A percentile compares a stretch with the other conserved stretches of the same genome.
phyloP scores from a whole-genome alignment of 2,113 vertebrate species.

The Pterocles burchelli region DNA sequence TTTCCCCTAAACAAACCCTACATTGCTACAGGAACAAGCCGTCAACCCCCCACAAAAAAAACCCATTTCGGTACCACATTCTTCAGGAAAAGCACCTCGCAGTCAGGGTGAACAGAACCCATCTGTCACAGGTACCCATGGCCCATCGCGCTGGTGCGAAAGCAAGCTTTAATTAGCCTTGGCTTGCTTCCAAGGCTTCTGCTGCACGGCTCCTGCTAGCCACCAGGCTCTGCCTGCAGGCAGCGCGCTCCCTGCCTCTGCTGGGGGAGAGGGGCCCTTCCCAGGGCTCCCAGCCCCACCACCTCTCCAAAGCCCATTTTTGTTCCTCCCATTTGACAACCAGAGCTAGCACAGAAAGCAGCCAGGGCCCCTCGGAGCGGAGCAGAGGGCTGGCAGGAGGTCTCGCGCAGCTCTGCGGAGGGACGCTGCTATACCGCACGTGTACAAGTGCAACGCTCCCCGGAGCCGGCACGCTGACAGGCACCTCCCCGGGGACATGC shows the following conservation, averaged over 20 bases:
- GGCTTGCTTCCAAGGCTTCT: conserved; percentile 33
- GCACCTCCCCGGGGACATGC: not conserved
- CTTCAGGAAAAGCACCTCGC: not conserved
- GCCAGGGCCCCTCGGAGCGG: not conserved
- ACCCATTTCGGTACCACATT: not conserved
- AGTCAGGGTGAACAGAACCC: not conserved
- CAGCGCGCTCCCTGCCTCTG: not conserved
- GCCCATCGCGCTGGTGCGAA: accelerated
- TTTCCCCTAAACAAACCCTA: not conserved
- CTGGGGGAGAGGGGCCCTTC: not conserved
- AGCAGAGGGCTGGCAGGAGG: not conserved
- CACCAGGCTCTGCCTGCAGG: not conserved
- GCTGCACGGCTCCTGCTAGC: not conserved
- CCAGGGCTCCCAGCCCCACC: accelerated
- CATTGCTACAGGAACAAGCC: not conserved
- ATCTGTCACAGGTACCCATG: conserved; percentile 33
- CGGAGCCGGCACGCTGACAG: accelerated
- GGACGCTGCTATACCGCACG: not conserved
- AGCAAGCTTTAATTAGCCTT: conserved; percentile 11
- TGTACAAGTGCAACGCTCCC: not conserved
- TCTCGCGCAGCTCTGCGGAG: not conserved
- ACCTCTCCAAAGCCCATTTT: not conserved
- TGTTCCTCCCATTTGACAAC: not conserved
- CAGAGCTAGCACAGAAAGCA: not conserved
- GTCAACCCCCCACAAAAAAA: not conserved